Evolutionary conservation across 1,140 invertebrate species (phyloP), one percentile per base, ranked within the genome.

Genomic region (Drosophila bifasciata): DNA sequence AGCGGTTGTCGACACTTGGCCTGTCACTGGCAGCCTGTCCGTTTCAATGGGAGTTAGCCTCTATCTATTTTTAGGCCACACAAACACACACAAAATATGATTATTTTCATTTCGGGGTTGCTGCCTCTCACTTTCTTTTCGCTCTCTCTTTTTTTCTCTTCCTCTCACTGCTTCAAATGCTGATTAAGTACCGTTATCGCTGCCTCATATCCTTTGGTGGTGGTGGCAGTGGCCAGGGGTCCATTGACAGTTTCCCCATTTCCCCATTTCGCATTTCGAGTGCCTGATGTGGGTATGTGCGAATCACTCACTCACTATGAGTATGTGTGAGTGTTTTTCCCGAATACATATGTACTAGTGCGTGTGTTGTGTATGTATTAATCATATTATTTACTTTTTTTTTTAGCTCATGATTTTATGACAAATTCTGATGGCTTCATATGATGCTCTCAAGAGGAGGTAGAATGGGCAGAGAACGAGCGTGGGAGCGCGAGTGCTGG

Each of bases 301-400:
- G n/a, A n/a, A n/a, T n/a, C n/a, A n/a, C n/a, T n/a, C n/a, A 28
- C 9, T 28, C 28, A 28, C 8, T 9, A 3, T 28, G 19, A 19
- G 25, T 28, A 19, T 44, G 6, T 44, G 32, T 45, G 43, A 45
- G 15, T 45, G 43, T 44, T 8, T 44, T 2, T 1, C 19, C 2
- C 19, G 7, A 28, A 2, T 2, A 28, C 9, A 3, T 28, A 44
- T 43, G 25, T 8, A 19, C 51, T 41, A 7, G 44, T 21, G 53
- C 16, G 52, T 50, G 61, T 28, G 40, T 16, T 67, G 62, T 67
- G 66, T 44, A 59, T 60, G 59, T 61, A 85, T 85, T 85, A 84
- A 84, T 84, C 80, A 85, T 46, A 72, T 76, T 76, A 80, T 76
- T 64, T 84, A 67, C 19, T 21, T 79, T 76, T 63, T 66, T 36